Evolutionary conservation across 2,888 invertebrate species (phyloP).

Genomic region (Fragum sueziense): DNA sequence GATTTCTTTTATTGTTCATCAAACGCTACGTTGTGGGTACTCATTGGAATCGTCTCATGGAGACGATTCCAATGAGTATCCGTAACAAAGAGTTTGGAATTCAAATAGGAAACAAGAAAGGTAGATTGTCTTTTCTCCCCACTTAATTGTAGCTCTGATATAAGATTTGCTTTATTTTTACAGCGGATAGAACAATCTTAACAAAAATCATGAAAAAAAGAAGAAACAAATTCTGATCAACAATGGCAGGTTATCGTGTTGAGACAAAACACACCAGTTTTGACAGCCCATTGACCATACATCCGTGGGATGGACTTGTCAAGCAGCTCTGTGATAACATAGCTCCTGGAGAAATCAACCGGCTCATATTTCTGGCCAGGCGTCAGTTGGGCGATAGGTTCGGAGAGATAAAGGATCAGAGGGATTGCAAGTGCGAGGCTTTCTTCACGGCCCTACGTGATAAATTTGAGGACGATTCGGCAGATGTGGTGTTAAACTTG

Average conservation of each 20-base stretch:
- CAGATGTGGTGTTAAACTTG: background rate
- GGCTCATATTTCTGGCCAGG: background rate
- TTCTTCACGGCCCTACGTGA: background rate
- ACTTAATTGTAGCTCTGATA: too few relatives aligned
- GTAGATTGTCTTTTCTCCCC: too few relatives aligned
- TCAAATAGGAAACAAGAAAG: too few relatives aligned
- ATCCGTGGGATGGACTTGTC: background rate
- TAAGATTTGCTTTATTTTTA: too few relatives aligned
- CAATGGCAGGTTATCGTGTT: background rate
- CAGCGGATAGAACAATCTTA: too few relatives aligned
- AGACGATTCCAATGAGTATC: too few relatives aligned
- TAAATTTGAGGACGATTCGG: background rate
- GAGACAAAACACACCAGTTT: background rate
- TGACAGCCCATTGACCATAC: background rate
- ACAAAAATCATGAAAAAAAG: too few relatives aligned
- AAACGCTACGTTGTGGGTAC: too few relatives aligned
- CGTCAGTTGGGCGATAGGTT: background rate
- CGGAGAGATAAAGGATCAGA: background rate
- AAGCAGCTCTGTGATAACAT: background rate
- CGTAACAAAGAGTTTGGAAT: too few relatives aligned
- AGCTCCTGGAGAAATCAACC: background rate
- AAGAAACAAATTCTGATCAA: background rate
- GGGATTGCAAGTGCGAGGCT: background rate
- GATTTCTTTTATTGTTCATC: too few relatives aligned
- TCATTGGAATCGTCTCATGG: too few relatives aligned